Percentiles rank a stretch among this genome's conserved stretches.
phyloP scores from a whole-genome alignment of 2,888 invertebrate species.

The Amphiduros pacificus region DNA sequence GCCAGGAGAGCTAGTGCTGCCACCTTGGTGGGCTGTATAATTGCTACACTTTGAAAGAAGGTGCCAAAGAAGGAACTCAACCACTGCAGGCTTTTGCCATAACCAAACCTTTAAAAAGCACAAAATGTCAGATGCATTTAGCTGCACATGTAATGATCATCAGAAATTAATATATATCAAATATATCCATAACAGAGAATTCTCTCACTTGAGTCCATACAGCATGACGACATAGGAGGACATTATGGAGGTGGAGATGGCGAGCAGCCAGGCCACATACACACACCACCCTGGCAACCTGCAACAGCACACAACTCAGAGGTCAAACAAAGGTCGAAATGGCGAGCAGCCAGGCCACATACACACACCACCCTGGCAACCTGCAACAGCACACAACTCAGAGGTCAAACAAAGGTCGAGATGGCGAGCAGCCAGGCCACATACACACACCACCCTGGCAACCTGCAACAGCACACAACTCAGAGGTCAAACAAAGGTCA shows the following conservation, averaged over 20 bases:
- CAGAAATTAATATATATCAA: too few relatives aligned
- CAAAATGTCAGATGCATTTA: too few relatives aligned
- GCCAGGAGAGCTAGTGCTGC: not conserved
- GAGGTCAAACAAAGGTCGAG: too few relatives aligned
- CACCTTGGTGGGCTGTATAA: not conserved
- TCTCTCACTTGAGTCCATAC: slow-evolving; percentile 50
- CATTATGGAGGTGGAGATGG: slow-evolving; percentile 31
- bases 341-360: slow-evolving; percentile 40
- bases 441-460: slow-evolving; percentile 52
- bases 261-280: slow-evolving; percentile 41
- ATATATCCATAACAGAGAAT: too few relatives aligned
- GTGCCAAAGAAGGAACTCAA: slow-evolving; percentile 42
- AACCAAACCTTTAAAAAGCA: slow-evolving; percentile 48
- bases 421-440: slow-evolving; percentile 40
- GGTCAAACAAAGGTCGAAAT: slow-evolving; percentile 27
- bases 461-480: too few relatives aligned
- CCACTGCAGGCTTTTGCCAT: slow-evolving; percentile 44
- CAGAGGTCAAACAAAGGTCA: too few relatives aligned
- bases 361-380: slow-evolving; percentile 50
- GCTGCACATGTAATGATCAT: too few relatives aligned
- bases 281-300: slow-evolving; percentile 52
- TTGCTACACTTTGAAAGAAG: not conserved
- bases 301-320: too few relatives aligned
- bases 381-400: too few relatives aligned
- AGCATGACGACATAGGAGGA: slow-evolving; percentile 47